Percentiles rank a stretch among this genome's conserved stretches.
Evolutionary conservation across 1,140 invertebrate genomes (phyloP).

Genomic region (Halictus rubicundus): DNA sequence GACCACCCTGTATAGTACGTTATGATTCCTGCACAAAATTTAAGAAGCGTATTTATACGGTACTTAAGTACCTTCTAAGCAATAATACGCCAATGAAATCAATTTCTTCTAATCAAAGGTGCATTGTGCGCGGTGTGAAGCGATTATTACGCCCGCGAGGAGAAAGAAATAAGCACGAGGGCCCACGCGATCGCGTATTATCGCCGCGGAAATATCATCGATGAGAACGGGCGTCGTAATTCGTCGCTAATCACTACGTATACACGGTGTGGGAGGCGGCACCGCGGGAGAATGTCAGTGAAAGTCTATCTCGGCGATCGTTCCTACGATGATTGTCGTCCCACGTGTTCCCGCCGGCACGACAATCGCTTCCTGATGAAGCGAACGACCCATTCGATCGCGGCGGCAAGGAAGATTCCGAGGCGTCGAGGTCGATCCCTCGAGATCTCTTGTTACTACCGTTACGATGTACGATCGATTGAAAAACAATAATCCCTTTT

Average conservation of each 20-base stretch:
- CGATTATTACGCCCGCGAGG: background rate
- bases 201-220: conserved; percentile 54
- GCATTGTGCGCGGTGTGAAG: background rate
- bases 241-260: conserved; percentile 61
- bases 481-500: background rate
- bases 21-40: too few relatives aligned
- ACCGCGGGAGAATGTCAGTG: conserved; percentile 63
- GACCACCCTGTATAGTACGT: too few relatives aligned
- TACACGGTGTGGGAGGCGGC: conserved; percentile 56
- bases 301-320: conserved; percentile 67
- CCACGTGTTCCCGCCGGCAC: conserved; percentile 51
- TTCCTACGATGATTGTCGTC: conserved; percentile 62
- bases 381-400: conserved; percentile 57
- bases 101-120: background rate
- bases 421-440: conserved; percentile 8
- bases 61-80: too few relatives aligned
- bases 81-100: background rate
- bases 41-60: too few relatives aligned
- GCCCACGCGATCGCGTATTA: conserved; percentile 51
- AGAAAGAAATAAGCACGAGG: conserved; percentile 15
- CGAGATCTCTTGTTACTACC: conserved; percentile 9
- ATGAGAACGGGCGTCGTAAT: conserved; percentile 65
- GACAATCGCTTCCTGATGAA: conserved; percentile 67
- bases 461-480: background rate
- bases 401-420: conserved; percentile 16